Percentiles rank a stretch among this genome's conserved stretches.
Evolutionary conservation across 2,113 vertebrate genomes (phyloP).

Genomic region (Enhydra lutris): DNA sequence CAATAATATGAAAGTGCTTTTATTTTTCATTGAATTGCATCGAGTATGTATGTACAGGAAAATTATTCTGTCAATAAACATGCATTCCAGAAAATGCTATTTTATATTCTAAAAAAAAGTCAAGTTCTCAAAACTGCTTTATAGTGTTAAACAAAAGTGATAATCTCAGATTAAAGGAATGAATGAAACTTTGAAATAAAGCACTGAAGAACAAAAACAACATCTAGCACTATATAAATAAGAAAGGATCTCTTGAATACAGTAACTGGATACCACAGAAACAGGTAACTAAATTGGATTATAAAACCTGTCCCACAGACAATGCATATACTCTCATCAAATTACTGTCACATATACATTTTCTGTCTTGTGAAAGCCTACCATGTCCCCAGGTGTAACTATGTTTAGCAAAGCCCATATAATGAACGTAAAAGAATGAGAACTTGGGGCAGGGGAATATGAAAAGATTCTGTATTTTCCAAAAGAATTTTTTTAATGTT

Average conservation of each 20-base stretch:
- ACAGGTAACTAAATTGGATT: not conserved
- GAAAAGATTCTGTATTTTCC: not conserved
- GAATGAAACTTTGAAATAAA: not conserved
- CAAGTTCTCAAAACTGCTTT: not conserved
- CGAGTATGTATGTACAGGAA: not conserved
- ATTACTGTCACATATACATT: too few relatives aligned
- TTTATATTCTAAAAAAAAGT: not conserved
- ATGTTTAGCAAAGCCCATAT: conserved; percentile 27
- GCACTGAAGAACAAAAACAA: not conserved
- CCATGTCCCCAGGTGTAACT: conserved; percentile 19
- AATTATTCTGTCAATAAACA: not conserved
- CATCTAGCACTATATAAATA: not conserved
- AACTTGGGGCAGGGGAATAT: not conserved
- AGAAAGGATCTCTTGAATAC: accelerated
- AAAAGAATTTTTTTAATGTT: not conserved
- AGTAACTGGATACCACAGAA: not conserved
- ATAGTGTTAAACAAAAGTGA: not conserved
- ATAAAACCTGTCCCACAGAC: not conserved
- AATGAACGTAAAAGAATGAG: conserved; percentile 43
- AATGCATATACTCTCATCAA: not conserved
- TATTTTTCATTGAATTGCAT: not conserved
- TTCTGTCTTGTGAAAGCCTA: not conserved
- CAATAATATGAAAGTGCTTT: not conserved
- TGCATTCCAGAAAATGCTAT: not conserved
- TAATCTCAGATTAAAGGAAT: not conserved